Evolutionary conservation across 2,888 invertebrate genomes (phyloP).

Genomic region (Altica lythri): DNA sequence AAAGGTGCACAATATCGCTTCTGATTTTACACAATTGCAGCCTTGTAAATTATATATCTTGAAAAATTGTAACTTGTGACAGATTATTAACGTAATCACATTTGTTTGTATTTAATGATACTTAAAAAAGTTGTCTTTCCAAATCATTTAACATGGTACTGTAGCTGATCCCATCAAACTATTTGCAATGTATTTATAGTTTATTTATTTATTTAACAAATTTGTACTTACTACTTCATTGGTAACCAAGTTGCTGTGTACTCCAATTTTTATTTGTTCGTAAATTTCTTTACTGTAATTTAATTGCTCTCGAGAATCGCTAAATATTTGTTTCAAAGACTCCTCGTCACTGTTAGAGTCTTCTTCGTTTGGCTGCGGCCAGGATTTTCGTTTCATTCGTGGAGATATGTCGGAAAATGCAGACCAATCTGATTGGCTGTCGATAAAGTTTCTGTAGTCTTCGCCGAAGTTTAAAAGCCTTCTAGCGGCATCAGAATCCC

Average conservation of each 20-base stretch:
- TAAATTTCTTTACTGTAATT: conserved; percentile 51
- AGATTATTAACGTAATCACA: too few relatives aligned
- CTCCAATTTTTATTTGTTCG: conserved; percentile 50
- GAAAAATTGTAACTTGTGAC: too few relatives aligned
- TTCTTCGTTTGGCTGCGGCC: conserved; percentile 37
- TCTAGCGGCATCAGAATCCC: conserved; percentile 84
- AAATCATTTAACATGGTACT: too few relatives aligned
- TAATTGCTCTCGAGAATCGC: conserved; percentile 52
- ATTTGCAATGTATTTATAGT: too few relatives aligned
- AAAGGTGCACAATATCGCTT: too few relatives aligned
- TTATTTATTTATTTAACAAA: too few relatives aligned
- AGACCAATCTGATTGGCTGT: conserved; percentile 89
- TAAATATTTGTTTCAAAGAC: conserved; percentile 52
- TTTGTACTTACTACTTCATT: conserved; percentile 53
- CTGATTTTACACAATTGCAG: too few relatives aligned
- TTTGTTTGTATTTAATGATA: too few relatives aligned
- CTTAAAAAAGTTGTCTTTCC: too few relatives aligned
- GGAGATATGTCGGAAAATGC: conserved; percentile 63
- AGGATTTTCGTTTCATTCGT: conserved; percentile 50
- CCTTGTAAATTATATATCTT: too few relatives aligned
- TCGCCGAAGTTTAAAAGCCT: conserved; percentile 85
- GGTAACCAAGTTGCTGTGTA: conserved; percentile 49
- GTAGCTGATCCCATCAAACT: too few relatives aligned
- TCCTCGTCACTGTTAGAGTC: conserved; percentile 55
- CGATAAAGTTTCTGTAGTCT: conserved; percentile 86